These are phyloP conservation scores for Dendrocopos noguchii DNA, from an alignment of 2,113 vertebrate genomes.

Conservation along the genomic window DNA sequence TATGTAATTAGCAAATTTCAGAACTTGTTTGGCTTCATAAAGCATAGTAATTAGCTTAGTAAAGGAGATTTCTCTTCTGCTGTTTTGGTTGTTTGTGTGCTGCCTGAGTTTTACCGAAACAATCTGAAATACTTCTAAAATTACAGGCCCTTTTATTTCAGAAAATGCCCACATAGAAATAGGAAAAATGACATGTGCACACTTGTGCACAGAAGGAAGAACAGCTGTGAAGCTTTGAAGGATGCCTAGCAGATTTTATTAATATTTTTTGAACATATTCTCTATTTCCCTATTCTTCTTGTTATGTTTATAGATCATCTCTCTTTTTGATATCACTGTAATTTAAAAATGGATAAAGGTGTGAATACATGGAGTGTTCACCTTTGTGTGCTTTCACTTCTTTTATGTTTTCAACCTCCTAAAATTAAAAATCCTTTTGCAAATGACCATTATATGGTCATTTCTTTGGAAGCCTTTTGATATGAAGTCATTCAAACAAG, in stretches of 20 bases:
- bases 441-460: not conserved
- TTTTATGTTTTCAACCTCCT: not conserved
- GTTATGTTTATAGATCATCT: no score
- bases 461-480: not conserved
- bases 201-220: not conserved
- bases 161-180: not conserved
- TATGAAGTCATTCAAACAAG: not conserved
- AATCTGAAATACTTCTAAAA: not conserved
- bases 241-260: not conserved
- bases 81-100: not conserved
- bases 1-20: constrained; percentile 61
- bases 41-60: not conserved
- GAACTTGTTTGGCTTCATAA: constrained; percentile 1
- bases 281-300: not conserved
- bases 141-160: not conserved
- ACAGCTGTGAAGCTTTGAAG: not conserved
- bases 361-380: not conserved
- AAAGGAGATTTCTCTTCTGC: not conserved
- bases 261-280: not conserved
- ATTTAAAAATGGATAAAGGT: not conserved
- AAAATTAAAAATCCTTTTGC: not conserved
- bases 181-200: not conserved
- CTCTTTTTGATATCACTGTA: no score
- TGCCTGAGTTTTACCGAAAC: not conserved
- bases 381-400: not conserved